These are phyloP conservation scores for Himalopsyche phryganea DNA, from an alignment of 1,140 invertebrate genomes.

Conservation along the genomic window DNA sequence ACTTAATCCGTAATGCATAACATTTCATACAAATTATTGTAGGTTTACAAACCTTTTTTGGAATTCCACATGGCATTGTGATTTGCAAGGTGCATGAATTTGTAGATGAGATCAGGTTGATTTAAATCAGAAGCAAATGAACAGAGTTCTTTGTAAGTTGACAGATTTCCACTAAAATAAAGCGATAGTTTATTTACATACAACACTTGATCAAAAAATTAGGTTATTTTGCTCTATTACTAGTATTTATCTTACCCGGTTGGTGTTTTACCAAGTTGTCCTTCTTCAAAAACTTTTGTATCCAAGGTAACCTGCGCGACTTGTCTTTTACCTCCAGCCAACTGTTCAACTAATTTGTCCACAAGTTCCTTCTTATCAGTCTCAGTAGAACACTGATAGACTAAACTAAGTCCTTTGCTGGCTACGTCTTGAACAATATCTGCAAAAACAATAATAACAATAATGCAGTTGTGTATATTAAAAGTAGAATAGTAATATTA, in stretches of 20 bases:
- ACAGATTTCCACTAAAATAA: conserved; percentile 68
- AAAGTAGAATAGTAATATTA: not conserved
- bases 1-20: too few relatives aligned
- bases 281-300: conserved; percentile 86
- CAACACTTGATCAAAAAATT: too few relatives aligned
- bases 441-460: too few relatives aligned
- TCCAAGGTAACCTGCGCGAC: conserved; percentile 72
- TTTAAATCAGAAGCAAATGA: conserved; percentile 89
- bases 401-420: conserved; percentile 83
- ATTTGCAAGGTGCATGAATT: conserved; percentile 93
- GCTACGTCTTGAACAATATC: conserved; percentile 89
- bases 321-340: conserved; percentile 75
- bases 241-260: conserved; percentile 60
- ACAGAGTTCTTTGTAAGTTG: conserved; percentile 92
- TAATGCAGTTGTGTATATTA: too few relatives aligned
- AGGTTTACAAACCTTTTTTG: conserved; percentile 57
- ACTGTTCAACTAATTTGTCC: conserved; percentile 73
- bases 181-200: not conserved
- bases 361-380: conserved; percentile 70
- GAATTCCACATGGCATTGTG: conserved; percentile 93
- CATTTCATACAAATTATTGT: too few relatives aligned
- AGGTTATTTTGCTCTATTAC: too few relatives aligned
- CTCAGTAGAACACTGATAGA: conserved; percentile 77
- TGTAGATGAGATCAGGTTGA: conserved; percentile 91
- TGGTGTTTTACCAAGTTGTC: conserved; percentile 77